Base-by-base conservation (phyloP, 2,797 vertebrate genomes). In the Paramormyrops hopkinsi region DNA sequence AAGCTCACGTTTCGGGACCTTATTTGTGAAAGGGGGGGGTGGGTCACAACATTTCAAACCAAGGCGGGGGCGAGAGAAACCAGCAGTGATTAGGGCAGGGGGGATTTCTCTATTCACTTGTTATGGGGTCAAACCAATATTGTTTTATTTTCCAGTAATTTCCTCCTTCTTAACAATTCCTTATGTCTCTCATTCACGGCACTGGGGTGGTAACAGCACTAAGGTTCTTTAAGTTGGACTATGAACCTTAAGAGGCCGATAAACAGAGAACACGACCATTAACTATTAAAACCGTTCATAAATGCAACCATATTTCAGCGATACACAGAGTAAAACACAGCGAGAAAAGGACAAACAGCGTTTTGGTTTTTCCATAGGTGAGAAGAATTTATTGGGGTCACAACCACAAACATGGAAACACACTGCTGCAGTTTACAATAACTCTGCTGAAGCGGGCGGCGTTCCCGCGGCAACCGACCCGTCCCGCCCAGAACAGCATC, bases 331-430 rank as follows among this genome's bases (percentile, higher is more conserved):
- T n/a, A 50, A 84, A 83, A 83, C 17, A 22, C 17, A 25, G 41
- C 37, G 25, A 84, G 73, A 79, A 79, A 79, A 41, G 17, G 73
- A 50, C 19, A 37, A 11, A 87, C 1, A 65, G 14, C 19, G 1
- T 87, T 62, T 12, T 19, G 17, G 17, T 59, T 84, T n/a, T 25
- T 87, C 29, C 54, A 33, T 69, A 56, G 37, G 25, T 56, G 50
- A 87, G 85, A 53, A 54, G 59, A 29, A 65, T 87, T 87, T 87
- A 87, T 87, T 87, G 29, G 17, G 54, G 86, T 65, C 86, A 87
- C 37, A 46, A 44, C 37, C 56, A 87, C 56, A 87, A 87, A 87
- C 86, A 87, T 62, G 54, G 33, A 22, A 46, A 65, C 56, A 62
- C 37, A 44, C 3, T 17, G 54, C 25, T 86, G 50, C 51, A 56